Conservation (phyloP, 2,888 invertebrate genomes). For the Xestia rhomboidea region DNA sequence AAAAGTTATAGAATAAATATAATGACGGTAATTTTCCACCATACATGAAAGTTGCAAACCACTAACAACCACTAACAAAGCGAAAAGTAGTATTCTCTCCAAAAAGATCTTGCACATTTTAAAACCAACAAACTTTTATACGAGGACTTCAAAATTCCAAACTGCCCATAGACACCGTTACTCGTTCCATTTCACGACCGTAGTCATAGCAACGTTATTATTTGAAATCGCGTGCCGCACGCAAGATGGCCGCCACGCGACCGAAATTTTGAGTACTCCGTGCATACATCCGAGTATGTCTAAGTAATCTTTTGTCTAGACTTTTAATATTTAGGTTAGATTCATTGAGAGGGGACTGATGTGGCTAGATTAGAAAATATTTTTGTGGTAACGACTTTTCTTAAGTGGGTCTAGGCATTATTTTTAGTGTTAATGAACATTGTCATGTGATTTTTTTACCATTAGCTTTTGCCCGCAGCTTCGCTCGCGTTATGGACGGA, state of each 20-base stretch:
- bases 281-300: conserved; percentile 47
- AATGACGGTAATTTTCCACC: too few species aligned
- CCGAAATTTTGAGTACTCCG: conserved; percentile 38
- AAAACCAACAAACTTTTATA: conserved; percentile 32
- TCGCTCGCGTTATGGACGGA: neutral
- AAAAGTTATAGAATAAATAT: too few species aligned
- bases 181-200: conserved; percentile 59
- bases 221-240: conserved; percentile 62
- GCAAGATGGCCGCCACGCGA: conserved; percentile 59
- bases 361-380: conserved; percentile 21
- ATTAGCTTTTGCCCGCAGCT: neutral
- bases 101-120: conserved; percentile 13
- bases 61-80: too few species aligned
- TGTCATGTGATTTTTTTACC: neutral
- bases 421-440: neutral
- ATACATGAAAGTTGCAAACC: too few species aligned
- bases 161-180: conserved; percentile 63
- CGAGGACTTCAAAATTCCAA: conserved; percentile 31
- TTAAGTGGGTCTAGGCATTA: neutral
- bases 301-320: conserved; percentile 56
- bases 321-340: conserved; percentile 43
- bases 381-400: conserved; percentile 26
- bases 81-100: too few species aligned
- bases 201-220: conserved; percentile 50
- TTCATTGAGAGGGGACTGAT: neutral